These are phyloP conservation scores for Liposcelis brunnea DNA, from an alignment of 2,888 invertebrate species.

Conservation along the genomic window DNA sequence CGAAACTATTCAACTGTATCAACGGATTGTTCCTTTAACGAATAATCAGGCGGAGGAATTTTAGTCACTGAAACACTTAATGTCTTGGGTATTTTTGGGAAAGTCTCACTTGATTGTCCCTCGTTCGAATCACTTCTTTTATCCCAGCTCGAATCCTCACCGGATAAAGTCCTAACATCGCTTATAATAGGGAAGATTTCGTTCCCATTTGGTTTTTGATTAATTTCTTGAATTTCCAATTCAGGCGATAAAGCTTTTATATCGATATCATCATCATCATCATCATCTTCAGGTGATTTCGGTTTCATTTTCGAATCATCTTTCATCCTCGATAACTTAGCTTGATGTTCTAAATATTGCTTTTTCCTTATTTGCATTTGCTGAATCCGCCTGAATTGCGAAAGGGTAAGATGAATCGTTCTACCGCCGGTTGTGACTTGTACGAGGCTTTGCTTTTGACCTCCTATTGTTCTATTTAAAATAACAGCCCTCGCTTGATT, in stretches of 20 bases:
- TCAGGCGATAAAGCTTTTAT: slow-evolving; percentile 2
- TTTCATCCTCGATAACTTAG: slow-evolving; percentile 17
- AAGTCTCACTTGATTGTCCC: slow-evolving; percentile 19
- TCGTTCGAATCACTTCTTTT: slow-evolving; percentile 12
- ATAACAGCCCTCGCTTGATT: slow-evolving; percentile 5
- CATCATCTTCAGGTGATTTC: background rate
- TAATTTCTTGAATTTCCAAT: no score
- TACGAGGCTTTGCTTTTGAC: slow-evolving; percentile 15
- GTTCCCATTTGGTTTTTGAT: slow-evolving; percentile 12
- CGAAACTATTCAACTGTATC: no score
- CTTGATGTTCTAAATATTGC: slow-evolving; percentile 17
- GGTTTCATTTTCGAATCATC: background rate
- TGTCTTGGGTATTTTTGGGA: slow-evolving; percentile 63
- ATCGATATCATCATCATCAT: slow-evolving; percentile 18
- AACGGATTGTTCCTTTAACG: no score
- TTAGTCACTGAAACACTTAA: slow-evolving; percentile 38
- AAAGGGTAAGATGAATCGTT: slow-evolving; percentile 58
- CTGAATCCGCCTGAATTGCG: slow-evolving; percentile 60
- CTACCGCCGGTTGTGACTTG: slow-evolving; percentile 55
- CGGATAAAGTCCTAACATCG: background rate
- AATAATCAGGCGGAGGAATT: slow-evolving; percentile 1
- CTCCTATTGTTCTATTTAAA: slow-evolving; percentile 3
- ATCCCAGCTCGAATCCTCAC: slow-evolving; percentile 13
- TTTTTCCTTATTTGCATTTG: slow-evolving; percentile 32
- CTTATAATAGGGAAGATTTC: no score